These are phyloP conservation scores for Diaperis boleti DNA, from an alignment of 2,888 invertebrate species.

Conservation along the genomic window DNA sequence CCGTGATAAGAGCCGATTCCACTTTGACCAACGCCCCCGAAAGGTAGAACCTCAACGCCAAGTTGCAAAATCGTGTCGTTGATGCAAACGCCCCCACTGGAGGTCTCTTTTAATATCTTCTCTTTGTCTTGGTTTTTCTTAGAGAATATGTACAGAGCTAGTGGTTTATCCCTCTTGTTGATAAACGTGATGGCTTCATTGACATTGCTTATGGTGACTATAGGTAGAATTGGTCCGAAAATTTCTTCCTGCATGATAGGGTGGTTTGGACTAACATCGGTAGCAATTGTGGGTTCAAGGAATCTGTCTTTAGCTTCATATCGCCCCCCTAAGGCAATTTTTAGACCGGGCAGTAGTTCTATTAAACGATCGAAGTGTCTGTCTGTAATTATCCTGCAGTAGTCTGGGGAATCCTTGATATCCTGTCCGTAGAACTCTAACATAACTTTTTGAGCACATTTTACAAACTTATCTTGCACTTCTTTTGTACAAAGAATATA, in stretches of 20 bases:
- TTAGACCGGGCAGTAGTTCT: constrained; percentile 76
- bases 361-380: constrained; percentile 71
- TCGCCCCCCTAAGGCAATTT: constrained; percentile 83
- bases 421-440: constrained; percentile 88
- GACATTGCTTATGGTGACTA: constrained; percentile 83
- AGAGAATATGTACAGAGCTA: constrained; percentile 90
- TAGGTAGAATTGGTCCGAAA: constrained; percentile 95
- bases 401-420: constrained; percentile 82
- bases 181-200: constrained; percentile 94
- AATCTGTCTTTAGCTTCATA: constrained; percentile 81
- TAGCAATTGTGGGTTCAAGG: constrained; percentile 88
- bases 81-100: constrained; percentile 83
- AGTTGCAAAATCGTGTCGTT: constrained; percentile 91
- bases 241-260: constrained; percentile 93
- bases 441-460: constrained; percentile 71
- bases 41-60: constrained; percentile 90
- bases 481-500: constrained; percentile 88
- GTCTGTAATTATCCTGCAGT: constrained; percentile 84
- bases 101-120: constrained; percentile 78
- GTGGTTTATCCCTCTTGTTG: constrained; percentile 89
- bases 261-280: constrained; percentile 81
- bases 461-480: constrained; percentile 73
- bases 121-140: constrained; percentile 71
- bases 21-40: constrained; percentile 96
- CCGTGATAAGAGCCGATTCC: constrained; percentile 97